phyloP scores from a whole-genome alignment of 2,797 vertebrate species.

The Sternarchorhynchus goeldii region DNA sequence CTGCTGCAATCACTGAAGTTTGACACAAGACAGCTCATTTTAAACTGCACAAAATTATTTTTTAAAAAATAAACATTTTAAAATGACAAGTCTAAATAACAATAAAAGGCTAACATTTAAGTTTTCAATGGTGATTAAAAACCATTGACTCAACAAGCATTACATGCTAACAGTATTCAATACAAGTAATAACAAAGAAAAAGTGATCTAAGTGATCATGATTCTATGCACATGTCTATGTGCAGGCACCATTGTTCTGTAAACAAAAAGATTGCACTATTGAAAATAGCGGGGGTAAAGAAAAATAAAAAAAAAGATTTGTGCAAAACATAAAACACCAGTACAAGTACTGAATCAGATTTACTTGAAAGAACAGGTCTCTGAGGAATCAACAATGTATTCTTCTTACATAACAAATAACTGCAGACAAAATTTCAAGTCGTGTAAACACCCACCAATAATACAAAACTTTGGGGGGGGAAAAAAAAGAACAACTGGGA shows the following conservation, averaged over 20 bases:
- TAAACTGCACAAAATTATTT: no score
- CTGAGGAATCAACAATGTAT: neutral
- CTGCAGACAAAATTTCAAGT: neutral
- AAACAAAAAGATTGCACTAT: neutral
- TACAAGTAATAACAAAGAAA: no score
- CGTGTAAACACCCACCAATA: conserved; percentile 18
- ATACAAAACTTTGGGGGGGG: conserved; percentile 34
- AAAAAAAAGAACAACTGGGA: conserved; percentile 20
- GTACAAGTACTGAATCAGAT: conserved; percentile 8
- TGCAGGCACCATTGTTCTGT: neutral
- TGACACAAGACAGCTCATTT: neutral
- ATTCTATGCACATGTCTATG: neutral
- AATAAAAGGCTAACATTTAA: neutral
- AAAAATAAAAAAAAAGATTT: neutral
- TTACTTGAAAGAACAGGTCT: neutral
- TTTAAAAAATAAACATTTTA: neutral
- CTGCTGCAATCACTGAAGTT: neutral
- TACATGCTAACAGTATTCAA: no score
- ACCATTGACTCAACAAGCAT: no score
- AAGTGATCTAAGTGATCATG: neutral
- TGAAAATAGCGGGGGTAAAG: neutral
- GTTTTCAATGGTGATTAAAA: no score
- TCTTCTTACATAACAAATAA: conserved; percentile 6
- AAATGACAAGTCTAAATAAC: neutral
- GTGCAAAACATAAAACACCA: conserved; percentile 13